Evolutionary conservation across 2,888 invertebrate genomes (phyloP), one percentile per base, ranked within the genome.

Genomic region (Drosophila nigritarsus): DNA sequence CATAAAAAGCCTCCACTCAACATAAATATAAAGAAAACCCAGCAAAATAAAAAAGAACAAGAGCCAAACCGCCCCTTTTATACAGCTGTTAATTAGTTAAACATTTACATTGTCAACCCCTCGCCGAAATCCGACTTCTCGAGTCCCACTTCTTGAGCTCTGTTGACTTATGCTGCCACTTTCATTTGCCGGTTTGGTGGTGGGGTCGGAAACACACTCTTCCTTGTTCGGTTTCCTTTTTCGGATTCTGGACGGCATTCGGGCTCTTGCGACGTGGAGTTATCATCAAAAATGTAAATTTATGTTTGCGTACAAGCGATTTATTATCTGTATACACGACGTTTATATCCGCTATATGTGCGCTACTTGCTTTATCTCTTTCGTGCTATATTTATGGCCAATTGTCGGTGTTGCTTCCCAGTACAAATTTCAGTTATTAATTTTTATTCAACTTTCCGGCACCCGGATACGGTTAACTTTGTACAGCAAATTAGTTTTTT

Each of bases 251-350:
- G 2, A 8, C 48, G n/a, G 40, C 11, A 48, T 24, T 48, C 48
- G 49, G 49, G 50, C 11, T 50, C 18, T 27, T 20, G 40, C 60
- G 40, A 30, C 27, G 38, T 50, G 55, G 83, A 87, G 76, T 87
- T 75, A 86, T 87, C 89, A 87, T 87, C 87, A 89, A 87, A 90
- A 84, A 87, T 87, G 78, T 80, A 89, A 87, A 87, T 87, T 87
- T 87, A 90, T 87, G 89, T 87, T 81, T 78, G 56, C 75, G 62
- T 71, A 75, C 66, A 54, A 59, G 65, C 84, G 82, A 87, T 90
- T 90, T 87, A 89, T 87, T 87, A 74, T 78, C 78, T 53, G 49
- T 56, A 20, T 42, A 49, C 38, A 54, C 55, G 48, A 18, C 38
- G 30, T 32, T 27, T 48, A 36, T 55, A 24, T n/a, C 53, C 59